Conservation (phyloP, 2,888 invertebrate genomes). For the Troides oblongomaculatus region DNA sequence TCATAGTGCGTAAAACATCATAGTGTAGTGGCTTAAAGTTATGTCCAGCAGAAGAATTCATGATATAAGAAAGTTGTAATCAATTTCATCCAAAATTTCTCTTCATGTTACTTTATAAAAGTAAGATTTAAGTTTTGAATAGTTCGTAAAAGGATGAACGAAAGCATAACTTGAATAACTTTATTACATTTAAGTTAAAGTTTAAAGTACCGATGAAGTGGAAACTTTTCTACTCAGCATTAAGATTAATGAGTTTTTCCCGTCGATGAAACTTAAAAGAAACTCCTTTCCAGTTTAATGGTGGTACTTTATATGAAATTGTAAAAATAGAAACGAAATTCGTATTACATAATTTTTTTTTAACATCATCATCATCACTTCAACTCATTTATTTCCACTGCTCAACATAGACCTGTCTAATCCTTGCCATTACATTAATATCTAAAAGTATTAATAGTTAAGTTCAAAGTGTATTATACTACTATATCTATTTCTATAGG, state of each 20-base stretch:
- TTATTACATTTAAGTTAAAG: slow-evolving; percentile 4
- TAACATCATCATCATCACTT: too few relatives aligned
- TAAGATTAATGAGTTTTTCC: slow-evolving; percentile 4
- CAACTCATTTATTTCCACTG: too few relatives aligned
- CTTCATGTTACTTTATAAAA: background rate
- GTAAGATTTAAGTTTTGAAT: background rate
- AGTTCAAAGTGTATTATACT: too few relatives aligned
- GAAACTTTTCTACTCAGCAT: slow-evolving; percentile 3
- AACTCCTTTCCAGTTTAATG: background rate
- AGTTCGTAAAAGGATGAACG: slow-evolving; percentile 8
- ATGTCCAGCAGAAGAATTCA: background rate
- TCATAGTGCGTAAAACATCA: too few relatives aligned
- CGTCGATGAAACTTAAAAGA: slow-evolving; percentile 6
- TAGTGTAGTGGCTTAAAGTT: background rate
- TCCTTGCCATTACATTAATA: too few relatives aligned
- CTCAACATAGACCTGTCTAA: too few relatives aligned
- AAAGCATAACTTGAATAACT: slow-evolving; percentile 8
- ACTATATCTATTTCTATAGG: too few relatives aligned
- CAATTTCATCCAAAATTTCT: background rate
- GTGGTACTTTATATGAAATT: background rate
- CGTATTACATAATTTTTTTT: too few relatives aligned
- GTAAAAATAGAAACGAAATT: background rate
- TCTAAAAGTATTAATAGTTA: too few relatives aligned
- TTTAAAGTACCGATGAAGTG: slow-evolving; percentile 9
- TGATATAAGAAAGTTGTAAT: background rate